These are phyloP conservation scores for Globodera rostochiensis DNA, from an alignment of 1,140 invertebrate genomes.

Conservation along the genomic window DNA sequence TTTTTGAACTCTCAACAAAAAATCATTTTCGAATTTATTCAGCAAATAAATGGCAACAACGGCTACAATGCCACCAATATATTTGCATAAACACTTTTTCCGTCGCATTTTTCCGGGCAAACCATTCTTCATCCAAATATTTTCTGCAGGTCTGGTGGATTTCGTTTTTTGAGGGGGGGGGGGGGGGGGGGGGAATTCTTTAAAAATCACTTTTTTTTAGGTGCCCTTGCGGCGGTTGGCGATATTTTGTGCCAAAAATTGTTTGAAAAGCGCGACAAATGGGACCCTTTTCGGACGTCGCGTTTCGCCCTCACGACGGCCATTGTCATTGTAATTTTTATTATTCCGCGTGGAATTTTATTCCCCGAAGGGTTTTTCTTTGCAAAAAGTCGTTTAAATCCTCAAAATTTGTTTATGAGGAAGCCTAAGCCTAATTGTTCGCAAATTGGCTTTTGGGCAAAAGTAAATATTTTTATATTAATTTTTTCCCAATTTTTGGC, in stretches of 20 bases:
- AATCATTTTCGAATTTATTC: neutral
- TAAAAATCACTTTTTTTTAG: constrained; percentile 5
- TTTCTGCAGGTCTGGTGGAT: constrained; percentile 23
- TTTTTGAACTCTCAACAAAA: too few species aligned
- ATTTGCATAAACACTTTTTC: neutral
- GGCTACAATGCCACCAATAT: neutral
- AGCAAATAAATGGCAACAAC: neutral
- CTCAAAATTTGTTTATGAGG: neutral
- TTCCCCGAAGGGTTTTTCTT: too few species aligned
- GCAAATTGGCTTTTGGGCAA: too few species aligned
- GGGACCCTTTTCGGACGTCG: constrained; percentile 24
- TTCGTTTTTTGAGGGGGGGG: too few species aligned
- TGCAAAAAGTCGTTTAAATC: too few species aligned
- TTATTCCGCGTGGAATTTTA: neutral
- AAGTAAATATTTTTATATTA: too few species aligned
- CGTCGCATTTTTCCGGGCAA: constrained; percentile 28
- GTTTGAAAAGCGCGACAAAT: constrained; percentile 35
- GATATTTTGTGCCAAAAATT: constrained; percentile 40
- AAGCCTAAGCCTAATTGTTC: neutral
- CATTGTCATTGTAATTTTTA: constrained; percentile 27
- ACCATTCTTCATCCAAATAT: constrained; percentile 27
- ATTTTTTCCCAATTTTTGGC: constrained; percentile 1
- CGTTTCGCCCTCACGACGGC: constrained; percentile 42
- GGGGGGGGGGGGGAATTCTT: neutral
- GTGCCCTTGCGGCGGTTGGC: constrained; percentile 33